Percentiles rank a stretch among this genome's conserved stretches.
Evolutionary conservation across 2,888 invertebrate species (phyloP).

Genomic region (Epistrophe eligans): DNA sequence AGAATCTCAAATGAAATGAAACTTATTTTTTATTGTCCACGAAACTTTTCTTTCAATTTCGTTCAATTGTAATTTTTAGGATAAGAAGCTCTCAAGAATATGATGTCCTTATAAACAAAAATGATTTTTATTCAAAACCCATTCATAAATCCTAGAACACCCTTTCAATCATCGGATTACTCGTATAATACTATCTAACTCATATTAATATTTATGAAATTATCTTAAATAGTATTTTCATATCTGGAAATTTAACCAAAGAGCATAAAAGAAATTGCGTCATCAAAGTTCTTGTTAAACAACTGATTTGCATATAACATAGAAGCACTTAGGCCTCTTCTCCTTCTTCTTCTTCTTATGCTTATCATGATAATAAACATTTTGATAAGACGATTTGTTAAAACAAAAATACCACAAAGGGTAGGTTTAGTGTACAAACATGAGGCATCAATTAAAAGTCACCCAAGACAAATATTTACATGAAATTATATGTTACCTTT

Average conservation of each 20-base stretch:
- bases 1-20: too few species aligned
- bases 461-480: slow-evolving; percentile 72
- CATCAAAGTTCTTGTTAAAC: slow-evolving; percentile 11
- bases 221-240: not conserved
- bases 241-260: not conserved
- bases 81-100: too few species aligned
- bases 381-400: slow-evolving; percentile 34
- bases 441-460: slow-evolving; percentile 74
- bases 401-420: slow-evolving; percentile 48
- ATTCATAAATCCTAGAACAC: too few species aligned
- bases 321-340: slow-evolving; percentile 3
- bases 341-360: not conserved
- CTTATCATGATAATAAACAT: slow-evolving; percentile 23
- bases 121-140: too few species aligned
- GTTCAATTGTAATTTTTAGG: too few species aligned
- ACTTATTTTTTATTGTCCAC: too few species aligned
- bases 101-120: too few species aligned
- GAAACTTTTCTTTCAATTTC: too few species aligned
- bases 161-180: too few species aligned
- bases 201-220: not conserved
- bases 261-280: not conserved
- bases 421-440: slow-evolving; percentile 48
- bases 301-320: slow-evolving; percentile 35
- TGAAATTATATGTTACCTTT: slow-evolving; percentile 59
- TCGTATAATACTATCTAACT: not conserved